These are phyloP conservation scores for Cephalopterus ornatus DNA, from an alignment of 2,113 vertebrate genomes.

Conservation along the genomic window DNA sequence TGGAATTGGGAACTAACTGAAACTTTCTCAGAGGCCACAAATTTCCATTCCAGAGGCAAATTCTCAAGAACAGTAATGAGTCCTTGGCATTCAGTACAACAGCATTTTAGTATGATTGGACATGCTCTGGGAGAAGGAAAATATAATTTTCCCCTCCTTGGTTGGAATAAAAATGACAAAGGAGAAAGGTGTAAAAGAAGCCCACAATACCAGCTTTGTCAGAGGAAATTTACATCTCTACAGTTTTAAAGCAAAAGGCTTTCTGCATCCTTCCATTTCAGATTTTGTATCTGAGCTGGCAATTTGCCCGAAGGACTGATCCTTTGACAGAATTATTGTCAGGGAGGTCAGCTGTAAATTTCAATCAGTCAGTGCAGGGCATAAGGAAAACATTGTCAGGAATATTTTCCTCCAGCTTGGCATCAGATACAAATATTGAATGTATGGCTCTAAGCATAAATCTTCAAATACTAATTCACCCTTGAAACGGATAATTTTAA, in stretches of 20 bases:
- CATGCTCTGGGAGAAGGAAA: not conserved
- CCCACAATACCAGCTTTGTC: not conserved
- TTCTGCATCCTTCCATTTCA: conserved; percentile 6
- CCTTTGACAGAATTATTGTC: conserved; percentile 39
- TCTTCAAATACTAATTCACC: conserved; percentile 16
- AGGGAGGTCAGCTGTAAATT: conserved; percentile 45
- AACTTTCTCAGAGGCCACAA: conserved; percentile 18
- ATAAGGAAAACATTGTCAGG: conserved; percentile 20
- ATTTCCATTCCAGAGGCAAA: conserved; percentile 36
- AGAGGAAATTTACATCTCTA: conserved; percentile 21
- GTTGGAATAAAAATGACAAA: not conserved
- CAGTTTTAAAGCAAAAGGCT: not conserved
- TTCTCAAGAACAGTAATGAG: conserved; percentile 31
- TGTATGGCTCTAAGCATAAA: not conserved
- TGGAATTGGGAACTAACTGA: conserved; percentile 14
- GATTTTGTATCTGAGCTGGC: conserved; percentile 31
- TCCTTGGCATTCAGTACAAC: conserved; percentile 30
- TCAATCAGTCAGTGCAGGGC: conserved; percentile 8
- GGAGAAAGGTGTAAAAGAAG: conserved; percentile 10
- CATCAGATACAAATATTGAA: conserved; percentile 1
- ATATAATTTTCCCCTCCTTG: not conserved
- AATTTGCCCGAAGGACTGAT: conserved; percentile 8
- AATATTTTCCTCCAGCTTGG: conserved; percentile 35
- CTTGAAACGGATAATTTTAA: not conserved
- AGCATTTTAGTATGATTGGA: conserved; percentile 30